Percentiles rank a stretch among this genome's conserved stretches.
Conservation (phyloP, 2,113 vertebrate species). For the Cnemophilus loriae region DNA sequence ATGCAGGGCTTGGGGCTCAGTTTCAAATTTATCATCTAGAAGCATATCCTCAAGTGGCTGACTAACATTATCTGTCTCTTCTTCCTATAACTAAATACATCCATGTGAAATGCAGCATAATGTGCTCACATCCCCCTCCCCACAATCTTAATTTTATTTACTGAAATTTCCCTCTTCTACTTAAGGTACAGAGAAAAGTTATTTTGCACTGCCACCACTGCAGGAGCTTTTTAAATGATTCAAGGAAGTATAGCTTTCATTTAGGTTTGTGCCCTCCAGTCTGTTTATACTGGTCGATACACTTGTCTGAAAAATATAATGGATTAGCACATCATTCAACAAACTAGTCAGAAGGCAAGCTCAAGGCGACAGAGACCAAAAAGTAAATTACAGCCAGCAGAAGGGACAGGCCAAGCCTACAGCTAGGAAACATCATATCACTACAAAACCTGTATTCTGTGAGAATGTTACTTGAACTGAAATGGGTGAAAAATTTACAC, state of each 20-base stretch:
- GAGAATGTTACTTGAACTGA: constrained; percentile 62
- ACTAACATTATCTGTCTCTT: constrained; percentile 29
- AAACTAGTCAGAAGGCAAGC: constrained; percentile 85
- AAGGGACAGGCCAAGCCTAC: constrained; percentile 77
- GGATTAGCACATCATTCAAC: constrained; percentile 95
- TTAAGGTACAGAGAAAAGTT: constrained; percentile 68
- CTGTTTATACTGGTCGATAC: constrained; percentile 96
- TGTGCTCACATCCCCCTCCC: neutral
- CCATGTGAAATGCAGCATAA: constrained; percentile 2
- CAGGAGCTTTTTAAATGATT: constrained; percentile 87
- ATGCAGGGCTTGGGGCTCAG: constrained; percentile 25
- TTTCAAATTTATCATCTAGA: constrained; percentile 40
- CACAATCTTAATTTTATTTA: constrained; percentile 68
- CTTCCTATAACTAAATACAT: constrained; percentile 25
- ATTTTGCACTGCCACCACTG: constrained; percentile 76
- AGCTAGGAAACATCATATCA: constrained; percentile 86
- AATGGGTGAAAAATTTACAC: constrained; percentile 67
- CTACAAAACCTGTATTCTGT: constrained; percentile 72
- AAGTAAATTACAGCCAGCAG: constrained; percentile 90
- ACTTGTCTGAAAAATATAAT: constrained; percentile 96
- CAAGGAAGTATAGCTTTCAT: constrained; percentile 88
- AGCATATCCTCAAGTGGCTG: constrained; percentile 9
- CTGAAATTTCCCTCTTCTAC: constrained; percentile 62
- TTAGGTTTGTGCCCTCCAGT: constrained; percentile 91
- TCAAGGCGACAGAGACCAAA: constrained; percentile 86